A percentile compares a stretch with the other conserved stretches of the same genome.
phyloP scores from a whole-genome alignment of 2,113 vertebrate species.

The Hemichromis elongatus region DNA sequence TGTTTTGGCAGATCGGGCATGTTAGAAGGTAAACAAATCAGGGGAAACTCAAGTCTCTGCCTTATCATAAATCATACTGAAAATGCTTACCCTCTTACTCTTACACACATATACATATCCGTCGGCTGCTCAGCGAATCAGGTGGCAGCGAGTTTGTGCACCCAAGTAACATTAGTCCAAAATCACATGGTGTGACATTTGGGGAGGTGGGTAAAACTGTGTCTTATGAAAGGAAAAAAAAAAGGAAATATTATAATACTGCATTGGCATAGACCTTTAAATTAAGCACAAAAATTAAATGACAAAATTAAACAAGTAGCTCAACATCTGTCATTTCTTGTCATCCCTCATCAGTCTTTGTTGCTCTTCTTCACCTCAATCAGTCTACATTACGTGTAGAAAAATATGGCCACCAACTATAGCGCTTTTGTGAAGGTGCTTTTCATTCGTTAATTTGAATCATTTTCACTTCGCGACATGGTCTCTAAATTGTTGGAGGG shows the following conservation, averaged over 20 bases:
- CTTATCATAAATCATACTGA: constrained; percentile 50
- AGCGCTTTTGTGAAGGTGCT: constrained; percentile 24
- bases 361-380: neutral
- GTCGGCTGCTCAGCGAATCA: constrained; percentile 34
- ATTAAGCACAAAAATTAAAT: neutral
- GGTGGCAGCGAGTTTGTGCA: constrained; percentile 10
- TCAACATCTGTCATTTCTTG: constrained; percentile 6
- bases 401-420: neutral
- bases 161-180: neutral
- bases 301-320: neutral
- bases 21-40: constrained; percentile 43
- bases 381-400: neutral
- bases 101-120: neutral
- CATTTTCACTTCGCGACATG: neutral
- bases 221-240: neutral
- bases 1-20: constrained; percentile 4
- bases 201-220: neutral
- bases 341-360: constrained; percentile 1
- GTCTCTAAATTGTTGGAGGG: neutral
- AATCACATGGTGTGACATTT: neutral
- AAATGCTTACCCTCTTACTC: constrained; percentile 38
- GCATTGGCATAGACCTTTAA: neutral
- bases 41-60: constrained; percentile 18
- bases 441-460: constrained; percentile 22
- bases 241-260: neutral